A percentile compares a stretch with the other conserved stretches of the same genome.
Conservation (phyloP, 2,888 invertebrate genomes). For the Horisme vitalbata region DNA sequence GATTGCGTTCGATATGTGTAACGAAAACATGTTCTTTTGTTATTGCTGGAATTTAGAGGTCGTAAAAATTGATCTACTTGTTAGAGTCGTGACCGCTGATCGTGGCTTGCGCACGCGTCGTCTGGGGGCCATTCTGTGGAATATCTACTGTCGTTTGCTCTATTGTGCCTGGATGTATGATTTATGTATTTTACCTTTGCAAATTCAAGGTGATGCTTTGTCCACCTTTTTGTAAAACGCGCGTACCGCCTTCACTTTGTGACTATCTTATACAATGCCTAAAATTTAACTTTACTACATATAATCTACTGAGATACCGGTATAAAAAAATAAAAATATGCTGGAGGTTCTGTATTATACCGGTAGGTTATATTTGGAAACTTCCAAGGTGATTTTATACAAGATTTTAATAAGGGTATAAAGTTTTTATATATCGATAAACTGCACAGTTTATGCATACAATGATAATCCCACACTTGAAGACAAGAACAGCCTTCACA, state of each 20-base stretch:
- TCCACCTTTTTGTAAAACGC: slow-evolving; percentile 15
- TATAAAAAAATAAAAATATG: too few relatives aligned
- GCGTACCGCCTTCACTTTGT: neutral
- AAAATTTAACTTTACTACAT: too few relatives aligned
- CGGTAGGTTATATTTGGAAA: slow-evolving; percentile 8
- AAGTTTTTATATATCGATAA: slow-evolving; percentile 31
- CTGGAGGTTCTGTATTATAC: too few relatives aligned
- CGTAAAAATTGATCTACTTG: slow-evolving; percentile 65
- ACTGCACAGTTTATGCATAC: slow-evolving; percentile 46
- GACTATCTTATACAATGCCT: neutral
- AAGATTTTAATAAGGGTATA: neutral
- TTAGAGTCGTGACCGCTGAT: slow-evolving; percentile 67
- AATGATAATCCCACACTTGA: slow-evolving; percentile 64
- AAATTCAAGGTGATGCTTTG: slow-evolving; percentile 62
- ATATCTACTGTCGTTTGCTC: slow-evolving; percentile 68
- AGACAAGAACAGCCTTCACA: slow-evolving; percentile 54
- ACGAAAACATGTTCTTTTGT: slow-evolving; percentile 38
- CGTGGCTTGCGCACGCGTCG: slow-evolving; percentile 72
- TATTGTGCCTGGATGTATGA: slow-evolving; percentile 71
- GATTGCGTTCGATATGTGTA: slow-evolving; percentile 25
- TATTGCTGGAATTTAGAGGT: slow-evolving; percentile 53
- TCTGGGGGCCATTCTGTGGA: slow-evolving; percentile 61
- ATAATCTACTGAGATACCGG: too few relatives aligned
- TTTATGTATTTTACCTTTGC: slow-evolving; percentile 61
- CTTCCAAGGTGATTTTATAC: neutral